phyloP scores from a whole-genome alignment of 2,797 vertebrate species.

The Pangasius mekongensis region DNA sequence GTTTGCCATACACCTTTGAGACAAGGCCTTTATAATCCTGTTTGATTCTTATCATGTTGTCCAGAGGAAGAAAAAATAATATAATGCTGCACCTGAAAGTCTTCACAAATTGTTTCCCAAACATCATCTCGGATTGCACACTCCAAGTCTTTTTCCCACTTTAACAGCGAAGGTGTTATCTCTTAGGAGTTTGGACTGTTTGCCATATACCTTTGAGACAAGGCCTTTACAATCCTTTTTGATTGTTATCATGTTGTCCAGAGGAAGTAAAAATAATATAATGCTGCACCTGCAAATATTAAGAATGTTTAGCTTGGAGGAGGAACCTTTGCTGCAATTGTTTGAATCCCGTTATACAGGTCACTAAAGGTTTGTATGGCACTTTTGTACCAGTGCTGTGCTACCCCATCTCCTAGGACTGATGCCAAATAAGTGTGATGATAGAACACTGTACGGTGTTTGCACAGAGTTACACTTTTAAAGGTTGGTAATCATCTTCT shows the following conservation, averaged over 20 bases:
- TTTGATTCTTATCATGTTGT: background rate
- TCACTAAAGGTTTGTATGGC: background rate
- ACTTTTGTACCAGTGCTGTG: background rate
- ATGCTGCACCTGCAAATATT: background rate
- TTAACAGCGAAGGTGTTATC: background rate
- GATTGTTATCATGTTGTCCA: background rate
- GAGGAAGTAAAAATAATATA: background rate
- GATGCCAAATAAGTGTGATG: background rate
- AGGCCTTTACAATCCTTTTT: background rate
- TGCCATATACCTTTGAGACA: background rate
- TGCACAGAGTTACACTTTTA: background rate
- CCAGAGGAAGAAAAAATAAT: background rate
- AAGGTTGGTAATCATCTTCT: background rate
- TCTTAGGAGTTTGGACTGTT: background rate
- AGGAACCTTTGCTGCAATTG: background rate
- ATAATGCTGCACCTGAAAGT: background rate
- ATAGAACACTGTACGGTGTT: background rate
- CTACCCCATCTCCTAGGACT: too few species aligned
- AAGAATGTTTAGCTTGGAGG: background rate
- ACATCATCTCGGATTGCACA: background rate
- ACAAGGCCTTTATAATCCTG: background rate
- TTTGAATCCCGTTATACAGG: background rate
- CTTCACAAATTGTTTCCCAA: background rate
- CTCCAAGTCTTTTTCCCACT: background rate
- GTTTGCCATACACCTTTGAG: background rate